Conservation (phyloP, 2,113 vertebrate species). For the Onychorhynchus coronatus region DNA sequence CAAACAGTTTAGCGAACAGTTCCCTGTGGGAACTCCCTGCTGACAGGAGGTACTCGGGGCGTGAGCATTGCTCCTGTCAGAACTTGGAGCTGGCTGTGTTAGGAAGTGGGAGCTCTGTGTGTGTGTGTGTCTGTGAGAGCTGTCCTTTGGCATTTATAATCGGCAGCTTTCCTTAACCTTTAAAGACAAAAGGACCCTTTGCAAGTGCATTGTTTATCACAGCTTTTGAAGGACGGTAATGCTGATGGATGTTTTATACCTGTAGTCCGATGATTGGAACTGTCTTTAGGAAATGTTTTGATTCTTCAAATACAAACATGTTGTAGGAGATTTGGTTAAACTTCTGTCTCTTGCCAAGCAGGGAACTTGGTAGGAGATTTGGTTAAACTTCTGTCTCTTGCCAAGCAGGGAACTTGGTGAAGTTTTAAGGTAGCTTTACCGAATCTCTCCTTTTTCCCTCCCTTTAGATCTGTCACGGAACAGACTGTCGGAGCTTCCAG, state of each 20-base stretch:
- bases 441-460: not conserved
- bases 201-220: not conserved
- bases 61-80: not conserved
- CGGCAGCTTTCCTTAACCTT: not conserved
- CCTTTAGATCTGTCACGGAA: slow-evolving; percentile 90
- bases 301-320: not conserved
- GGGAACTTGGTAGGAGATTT: no score
- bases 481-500: slow-evolving; percentile 88
- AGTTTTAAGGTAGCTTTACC: not conserved
- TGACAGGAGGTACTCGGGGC: not conserved
- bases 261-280: not conserved
- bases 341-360: not conserved
- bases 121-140: not conserved
- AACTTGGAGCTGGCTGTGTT: not conserved
- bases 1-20: not conserved
- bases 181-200: not conserved
- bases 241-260: not conserved
- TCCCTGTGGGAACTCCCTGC: not conserved
- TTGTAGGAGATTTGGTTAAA: not conserved
- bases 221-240: not conserved
- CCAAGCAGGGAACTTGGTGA: not conserved
- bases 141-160: not conserved
- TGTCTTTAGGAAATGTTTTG: not conserved
- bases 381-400: not conserved
- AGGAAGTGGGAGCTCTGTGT: not conserved